Conservation (phyloP, 2,888 invertebrate genomes). For the Craniophora ligustri region DNA sequence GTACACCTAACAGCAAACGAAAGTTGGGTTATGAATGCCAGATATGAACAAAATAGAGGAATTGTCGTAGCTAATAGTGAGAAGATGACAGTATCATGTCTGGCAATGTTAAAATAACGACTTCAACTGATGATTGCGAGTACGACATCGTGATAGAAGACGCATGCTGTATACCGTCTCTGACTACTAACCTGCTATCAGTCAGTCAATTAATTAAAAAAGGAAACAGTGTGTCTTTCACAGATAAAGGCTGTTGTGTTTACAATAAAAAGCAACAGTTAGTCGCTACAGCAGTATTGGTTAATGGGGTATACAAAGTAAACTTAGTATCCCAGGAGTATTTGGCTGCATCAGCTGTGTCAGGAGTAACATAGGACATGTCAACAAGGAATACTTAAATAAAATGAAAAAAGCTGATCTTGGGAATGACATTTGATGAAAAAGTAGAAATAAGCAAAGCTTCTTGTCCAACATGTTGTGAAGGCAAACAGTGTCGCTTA, state of each 20-base stretch:
- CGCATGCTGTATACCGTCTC: neutral
- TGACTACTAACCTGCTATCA: neutral
- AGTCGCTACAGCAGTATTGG: neutral
- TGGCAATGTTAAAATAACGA: neutral
- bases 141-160: neutral
- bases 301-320: neutral
- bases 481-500: slow-evolving; percentile 23
- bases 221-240: neutral
- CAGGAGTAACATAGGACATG: slow-evolving; percentile 12
- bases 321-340: neutral
- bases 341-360: slow-evolving; percentile 5
- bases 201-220: neutral
- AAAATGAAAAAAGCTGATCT: too few relatives aligned
- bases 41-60: too few relatives aligned
- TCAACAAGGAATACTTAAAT: too few relatives aligned
- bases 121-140: neutral
- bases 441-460: too few relatives aligned
- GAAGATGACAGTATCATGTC: neutral
- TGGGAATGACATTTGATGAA: too few relatives aligned
- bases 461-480: too few relatives aligned
- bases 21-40: neutral
- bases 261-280: neutral
- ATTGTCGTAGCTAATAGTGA: neutral
- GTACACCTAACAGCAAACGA: neutral
- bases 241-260: neutral